Evolutionary conservation across 2,888 invertebrate species (phyloP).

Genomic region (Willowsia nigromaculata): DNA sequence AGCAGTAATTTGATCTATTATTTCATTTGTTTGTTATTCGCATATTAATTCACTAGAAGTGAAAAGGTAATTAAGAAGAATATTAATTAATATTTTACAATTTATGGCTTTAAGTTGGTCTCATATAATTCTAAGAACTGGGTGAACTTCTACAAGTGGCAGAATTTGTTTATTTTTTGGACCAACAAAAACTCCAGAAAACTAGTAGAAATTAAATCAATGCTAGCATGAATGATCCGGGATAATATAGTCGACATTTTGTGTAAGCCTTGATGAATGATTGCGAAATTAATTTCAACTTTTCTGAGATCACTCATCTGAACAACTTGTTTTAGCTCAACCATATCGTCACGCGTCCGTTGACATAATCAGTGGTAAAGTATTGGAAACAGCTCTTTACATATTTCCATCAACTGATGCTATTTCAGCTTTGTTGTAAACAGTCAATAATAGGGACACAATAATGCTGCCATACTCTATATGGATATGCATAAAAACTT

Average conservation of each 20-base stretch:
- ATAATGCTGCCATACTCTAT: too few species aligned
- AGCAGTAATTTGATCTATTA: too few species aligned
- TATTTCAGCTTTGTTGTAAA: too few species aligned
- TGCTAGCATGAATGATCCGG: neutral
- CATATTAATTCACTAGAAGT: too few species aligned
- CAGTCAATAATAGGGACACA: too few species aligned
- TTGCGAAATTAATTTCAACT: neutral
- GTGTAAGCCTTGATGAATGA: neutral
- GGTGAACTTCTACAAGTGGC: too few species aligned
- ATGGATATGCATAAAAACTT: neutral
- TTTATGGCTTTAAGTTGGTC: too few species aligned
- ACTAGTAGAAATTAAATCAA: neutral
- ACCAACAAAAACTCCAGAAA: neutral
- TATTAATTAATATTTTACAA: too few species aligned
- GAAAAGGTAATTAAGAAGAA: too few species aligned
- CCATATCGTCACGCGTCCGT: neutral
- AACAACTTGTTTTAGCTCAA: neutral
- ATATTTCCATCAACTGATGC: neutral
- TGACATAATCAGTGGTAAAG: neutral
- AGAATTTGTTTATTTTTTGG: neutral
- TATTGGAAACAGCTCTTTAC: neutral
- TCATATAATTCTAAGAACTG: too few species aligned
- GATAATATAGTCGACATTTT: too few species aligned
- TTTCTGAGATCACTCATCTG: neutral
- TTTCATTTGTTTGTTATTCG: too few species aligned